phyloP scores from a whole-genome alignment of 2,888 invertebrate genomes.

The Spicauda simplicius region DNA sequence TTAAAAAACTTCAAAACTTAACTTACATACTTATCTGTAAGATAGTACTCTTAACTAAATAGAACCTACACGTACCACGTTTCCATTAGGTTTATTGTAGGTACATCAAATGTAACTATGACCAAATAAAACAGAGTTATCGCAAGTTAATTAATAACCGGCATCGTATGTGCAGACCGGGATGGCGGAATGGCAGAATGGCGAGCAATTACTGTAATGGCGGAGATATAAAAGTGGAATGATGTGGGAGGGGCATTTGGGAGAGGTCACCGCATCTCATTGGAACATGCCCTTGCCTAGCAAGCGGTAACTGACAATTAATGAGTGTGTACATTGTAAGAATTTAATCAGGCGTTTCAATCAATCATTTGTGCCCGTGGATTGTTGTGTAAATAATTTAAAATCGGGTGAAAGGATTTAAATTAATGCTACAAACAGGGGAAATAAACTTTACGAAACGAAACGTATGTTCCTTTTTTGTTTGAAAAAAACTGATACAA shows the following conservation, averaged over 20 bases:
- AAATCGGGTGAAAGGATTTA: too few relatives aligned
- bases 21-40: too few relatives aligned
- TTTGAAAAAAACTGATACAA: too few relatives aligned
- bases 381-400: too few relatives aligned
- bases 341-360: not conserved
- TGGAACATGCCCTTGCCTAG: constrained; percentile 47
- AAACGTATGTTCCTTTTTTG: too few relatives aligned
- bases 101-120: too few relatives aligned
- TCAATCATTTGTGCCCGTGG: too few relatives aligned
- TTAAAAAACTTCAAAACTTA: too few relatives aligned
- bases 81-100: not conserved
- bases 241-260: constrained; percentile 62
- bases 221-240: constrained; percentile 62
- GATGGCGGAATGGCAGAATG: constrained; percentile 34
- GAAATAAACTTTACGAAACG: too few relatives aligned
- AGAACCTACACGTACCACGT: not conserved
- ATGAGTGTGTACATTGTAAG: not conserved
- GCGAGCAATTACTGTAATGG: constrained; percentile 69
- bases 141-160: constrained; percentile 62
- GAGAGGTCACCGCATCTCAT: constrained; percentile 75
- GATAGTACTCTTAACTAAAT: too few relatives aligned
- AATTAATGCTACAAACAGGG: too few relatives aligned
- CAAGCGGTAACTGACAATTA: not conserved
- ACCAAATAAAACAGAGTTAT: constrained; percentile 54
- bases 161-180: constrained; percentile 40